phyloP scores from a whole-genome alignment of 92 coral and sea anemone species.

The Phenganax subtilis region DNA sequence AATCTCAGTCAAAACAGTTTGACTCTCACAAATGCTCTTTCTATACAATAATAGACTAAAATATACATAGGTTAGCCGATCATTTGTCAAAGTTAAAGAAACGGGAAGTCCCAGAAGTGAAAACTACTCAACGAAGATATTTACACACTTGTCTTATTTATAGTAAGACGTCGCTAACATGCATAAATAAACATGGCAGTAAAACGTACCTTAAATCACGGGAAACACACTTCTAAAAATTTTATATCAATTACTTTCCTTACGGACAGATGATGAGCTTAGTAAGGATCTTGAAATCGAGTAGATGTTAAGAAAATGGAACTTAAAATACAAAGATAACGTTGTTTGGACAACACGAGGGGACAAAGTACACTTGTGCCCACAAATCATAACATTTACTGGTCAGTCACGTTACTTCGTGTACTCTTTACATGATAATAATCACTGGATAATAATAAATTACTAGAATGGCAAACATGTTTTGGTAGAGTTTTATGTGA shows the following conservation, averaged over 20 bases:
- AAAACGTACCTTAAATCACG: not conserved
- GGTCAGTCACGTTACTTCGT: constrained; percentile 11
- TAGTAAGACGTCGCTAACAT: not conserved
- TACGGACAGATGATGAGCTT: no score
- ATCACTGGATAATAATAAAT: not conserved
- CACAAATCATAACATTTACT: constrained; percentile 5
- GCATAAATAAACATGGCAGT: not conserved
- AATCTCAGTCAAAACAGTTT: no score
- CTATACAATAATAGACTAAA: not conserved
- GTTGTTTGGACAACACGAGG: not conserved
- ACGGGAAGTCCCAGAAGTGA: no score
- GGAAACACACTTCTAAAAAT: no score
- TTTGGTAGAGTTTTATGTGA: no score
- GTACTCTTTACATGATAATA: not conserved
- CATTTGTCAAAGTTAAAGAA: no score
- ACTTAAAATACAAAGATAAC: not conserved
- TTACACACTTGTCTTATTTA: not conserved
- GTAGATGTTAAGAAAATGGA: not conserved
- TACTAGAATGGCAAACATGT: not conserved
- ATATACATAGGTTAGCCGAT: not conserved
- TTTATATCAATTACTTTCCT: no score
- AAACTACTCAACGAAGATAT: not conserved
- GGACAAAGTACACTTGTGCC: constrained; percentile 17
- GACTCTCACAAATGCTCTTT: no score
- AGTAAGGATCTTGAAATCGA: no score